Base-by-base conservation (phyloP, 2,888 invertebrate genomes). In the Epinotia demarniana region DNA sequence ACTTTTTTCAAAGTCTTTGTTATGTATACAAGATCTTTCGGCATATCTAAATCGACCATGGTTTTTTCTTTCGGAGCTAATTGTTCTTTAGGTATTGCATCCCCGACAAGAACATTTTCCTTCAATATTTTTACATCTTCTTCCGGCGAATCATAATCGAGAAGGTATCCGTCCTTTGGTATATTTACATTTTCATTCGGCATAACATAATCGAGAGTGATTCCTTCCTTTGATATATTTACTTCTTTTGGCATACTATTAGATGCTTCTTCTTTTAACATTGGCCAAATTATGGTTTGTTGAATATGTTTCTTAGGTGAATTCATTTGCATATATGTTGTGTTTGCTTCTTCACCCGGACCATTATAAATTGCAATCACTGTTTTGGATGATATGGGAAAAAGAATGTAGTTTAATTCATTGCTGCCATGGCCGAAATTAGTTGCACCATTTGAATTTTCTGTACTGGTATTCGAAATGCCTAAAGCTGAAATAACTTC, bases 301-400 rank as follows among this genome's bases (percentile, higher is more conserved):
- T 66, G 5, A n/a, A 11, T 33, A 5, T 49, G n/a, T n/a, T 27
- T 11, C 12, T 27, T 11, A 19, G n/a, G 23, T n/a, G n/a, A 53
- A 33, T 53, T 46, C 27, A 27, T 23, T 12, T n/a, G 5, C 13
- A 33, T 19, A 27, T 53, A 53, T 12, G n/a, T 33, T 23, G 1
- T n/a, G n/a, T 66, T 33, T 9, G 5, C 8, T 1, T 53, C 53
- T 3, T 66, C 27, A 53, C 33, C 53, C 33, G 27, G 53, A 46
- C 19, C 46, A 64, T 23, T 46, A 23, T 64, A 23, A 55, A 66
- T n/a, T 0, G n/a, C 53, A 16, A 66, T 53, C n/a, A 6, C 18
- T n/a, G 33, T 66, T 33, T 27, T 53, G 18, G n/a, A n/a, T 11
- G 66, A 53, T 33, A 66, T 27, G n/a, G 66, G 66, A 66, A 53